A percentile compares a stretch with the other conserved stretches of the same genome.
These are phyloP conservation scores for Triops cancriformis DNA, from an alignment of 1,140 invertebrate species.

Conservation along the genomic window DNA sequence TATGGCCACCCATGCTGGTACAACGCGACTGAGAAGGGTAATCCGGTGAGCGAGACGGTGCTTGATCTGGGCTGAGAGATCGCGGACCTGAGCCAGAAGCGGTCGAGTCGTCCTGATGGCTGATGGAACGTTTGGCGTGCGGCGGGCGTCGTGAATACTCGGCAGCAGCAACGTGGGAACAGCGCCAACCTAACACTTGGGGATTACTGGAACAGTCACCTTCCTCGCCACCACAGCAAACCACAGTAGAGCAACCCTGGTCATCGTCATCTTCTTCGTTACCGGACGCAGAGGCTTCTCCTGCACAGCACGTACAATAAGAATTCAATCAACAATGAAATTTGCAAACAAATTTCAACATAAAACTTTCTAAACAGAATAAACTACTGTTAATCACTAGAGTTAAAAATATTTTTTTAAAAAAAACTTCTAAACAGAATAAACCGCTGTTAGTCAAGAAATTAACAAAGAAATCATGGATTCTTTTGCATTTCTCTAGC, in stretches of 20 bases:
- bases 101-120: background rate
- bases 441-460: no score
- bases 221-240: conserved; percentile 9
- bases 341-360: no score
- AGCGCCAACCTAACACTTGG: conserved; percentile 4
- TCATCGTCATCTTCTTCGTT: conserved; percentile 4
- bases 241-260: background rate
- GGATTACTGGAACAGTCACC: background rate
- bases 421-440: no score
- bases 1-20: conserved; percentile 12
- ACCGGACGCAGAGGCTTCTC: conserved; percentile 11
- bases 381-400: no score
- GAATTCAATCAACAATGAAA: no score
- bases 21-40: conserved; percentile 4
- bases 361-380: no score
- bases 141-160: background rate
- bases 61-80: conserved; percentile 1
- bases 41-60: conserved; percentile 2
- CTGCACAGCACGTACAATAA: background rate
- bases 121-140: background rate
- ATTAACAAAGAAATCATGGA: no score
- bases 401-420: no score
- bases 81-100: background rate
- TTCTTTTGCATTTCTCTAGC: no score
- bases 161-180: background rate